A percentile compares a stretch with the other conserved stretches of the same genome.
phyloP scores from a whole-genome alignment of 1,140 invertebrate species.

The Hestina assimilis region DNA sequence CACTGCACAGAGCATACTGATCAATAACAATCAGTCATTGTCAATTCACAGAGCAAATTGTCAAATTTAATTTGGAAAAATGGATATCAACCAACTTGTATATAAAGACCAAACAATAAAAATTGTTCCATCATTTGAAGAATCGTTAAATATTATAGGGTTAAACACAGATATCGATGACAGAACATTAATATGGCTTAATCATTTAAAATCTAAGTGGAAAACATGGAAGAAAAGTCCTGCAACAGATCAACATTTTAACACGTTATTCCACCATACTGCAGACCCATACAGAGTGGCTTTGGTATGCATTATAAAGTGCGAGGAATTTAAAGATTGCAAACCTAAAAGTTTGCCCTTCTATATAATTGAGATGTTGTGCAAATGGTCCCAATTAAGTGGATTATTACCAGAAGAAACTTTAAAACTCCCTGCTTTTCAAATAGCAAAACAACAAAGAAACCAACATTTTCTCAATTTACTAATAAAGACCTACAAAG shows the following conservation, averaged over 20 bases:
- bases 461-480: conserved; percentile 59
- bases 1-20: no score
- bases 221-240: conserved; percentile 65
- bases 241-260: conserved; percentile 48
- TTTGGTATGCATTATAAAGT: conserved; percentile 59
- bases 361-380: conserved; percentile 58
- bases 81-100: conserved; percentile 55
- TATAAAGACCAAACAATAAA: conserved; percentile 62
- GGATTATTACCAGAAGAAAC: conserved; percentile 39
- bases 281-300: conserved; percentile 51
- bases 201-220: conserved; percentile 56
- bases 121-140: conserved; percentile 69
- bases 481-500: conserved; percentile 56
- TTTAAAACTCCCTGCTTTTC: conserved; percentile 62
- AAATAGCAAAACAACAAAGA: conserved; percentile 59
- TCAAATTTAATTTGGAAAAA: conserved; percentile 18
- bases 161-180: conserved; percentile 54
- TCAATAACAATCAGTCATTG: no score
- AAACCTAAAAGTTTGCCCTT: conserved; percentile 66
- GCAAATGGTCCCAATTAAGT: conserved; percentile 51
- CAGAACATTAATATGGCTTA: conserved; percentile 44
- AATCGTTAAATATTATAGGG: conserved; percentile 51
- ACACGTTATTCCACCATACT: conserved; percentile 42
- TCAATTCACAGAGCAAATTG: no score
- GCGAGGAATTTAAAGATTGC: conserved; percentile 65